Conservation (phyloP, 2,797 vertebrate genomes). For the Epinephelus malabaricus region DNA sequence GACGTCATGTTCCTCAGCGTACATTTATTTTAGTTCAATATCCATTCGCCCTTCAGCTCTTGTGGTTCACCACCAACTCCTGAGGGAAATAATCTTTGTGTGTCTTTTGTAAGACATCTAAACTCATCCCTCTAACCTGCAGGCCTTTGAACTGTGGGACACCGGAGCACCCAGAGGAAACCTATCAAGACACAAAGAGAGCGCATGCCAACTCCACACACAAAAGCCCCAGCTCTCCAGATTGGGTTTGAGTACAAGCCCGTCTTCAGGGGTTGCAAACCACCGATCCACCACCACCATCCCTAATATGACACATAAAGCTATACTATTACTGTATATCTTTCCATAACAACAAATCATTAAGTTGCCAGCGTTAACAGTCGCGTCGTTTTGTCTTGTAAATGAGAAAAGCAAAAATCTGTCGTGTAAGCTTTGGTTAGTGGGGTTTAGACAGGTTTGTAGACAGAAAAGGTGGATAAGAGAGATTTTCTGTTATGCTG, state of each 20-base stretch:
- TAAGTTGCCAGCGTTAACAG: neutral
- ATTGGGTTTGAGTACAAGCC: neutral
- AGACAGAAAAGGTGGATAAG: conserved; percentile 65
- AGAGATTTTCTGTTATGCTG: conserved; percentile 77
- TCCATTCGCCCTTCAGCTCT: neutral
- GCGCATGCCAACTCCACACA: neutral
- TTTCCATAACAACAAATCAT: neutral
- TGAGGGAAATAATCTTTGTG: neutral
- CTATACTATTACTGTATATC: neutral
- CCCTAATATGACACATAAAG: conserved; percentile 1
- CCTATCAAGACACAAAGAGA: neutral
- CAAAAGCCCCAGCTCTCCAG: neutral
- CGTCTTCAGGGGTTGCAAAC: neutral
- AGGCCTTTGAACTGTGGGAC: neutral
- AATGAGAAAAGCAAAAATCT: conserved; percentile 26
- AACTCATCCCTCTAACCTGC: neutral
- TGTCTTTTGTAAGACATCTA: neutral
- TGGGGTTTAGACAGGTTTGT: conserved; percentile 48
- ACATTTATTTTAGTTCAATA: neutral
- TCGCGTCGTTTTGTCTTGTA: neutral
- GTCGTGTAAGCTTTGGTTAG: conserved; percentile 18
- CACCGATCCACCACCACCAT: neutral
- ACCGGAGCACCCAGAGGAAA: neutral
- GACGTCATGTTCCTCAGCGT: neutral
- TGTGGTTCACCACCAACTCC: neutral